These are phyloP conservation scores for Podotricha telesiphe DNA, from an alignment of 2,888 invertebrate species.

Conservation along the genomic window DNA sequence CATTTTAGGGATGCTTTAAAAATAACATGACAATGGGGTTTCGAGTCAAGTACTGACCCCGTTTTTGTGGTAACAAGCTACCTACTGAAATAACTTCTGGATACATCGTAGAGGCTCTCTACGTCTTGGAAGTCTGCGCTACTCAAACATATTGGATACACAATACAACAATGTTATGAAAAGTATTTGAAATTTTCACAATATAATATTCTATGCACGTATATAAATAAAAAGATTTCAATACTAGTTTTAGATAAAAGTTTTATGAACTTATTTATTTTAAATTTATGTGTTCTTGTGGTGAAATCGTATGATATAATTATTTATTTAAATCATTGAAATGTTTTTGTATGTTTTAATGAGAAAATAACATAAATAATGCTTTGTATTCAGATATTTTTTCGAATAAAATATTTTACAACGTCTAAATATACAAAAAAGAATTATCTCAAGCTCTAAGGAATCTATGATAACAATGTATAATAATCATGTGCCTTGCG, in stretches of 20 bases:
- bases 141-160: conserved; percentile 20
- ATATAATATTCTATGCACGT: conserved; percentile 6
- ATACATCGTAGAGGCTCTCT: conserved; percentile 16
- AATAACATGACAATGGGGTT: conserved; percentile 40
- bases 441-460: too few species aligned
- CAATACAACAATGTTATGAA: conserved; percentile 19
- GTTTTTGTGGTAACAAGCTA: conserved; percentile 24
- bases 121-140: conserved; percentile 10
- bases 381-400: too few species aligned
- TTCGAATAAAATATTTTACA: too few species aligned
- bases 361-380: not conserved
- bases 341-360: not conserved
- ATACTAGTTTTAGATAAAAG: not conserved
- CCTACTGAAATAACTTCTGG: conserved; percentile 29
- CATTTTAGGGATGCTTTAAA: conserved; percentile 32
- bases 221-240: not conserved
- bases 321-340: not conserved
- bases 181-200: conserved; percentile 5
- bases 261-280: not conserved
- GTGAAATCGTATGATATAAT: not conserved
- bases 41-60: conserved; percentile 38
- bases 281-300: not conserved
- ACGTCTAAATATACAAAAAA: too few species aligned
- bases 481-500: too few species aligned
- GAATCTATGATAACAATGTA: too few species aligned